phyloP scores from a whole-genome alignment of 2,113 vertebrate genomes.

The Callospermophilus lateralis region DNA sequence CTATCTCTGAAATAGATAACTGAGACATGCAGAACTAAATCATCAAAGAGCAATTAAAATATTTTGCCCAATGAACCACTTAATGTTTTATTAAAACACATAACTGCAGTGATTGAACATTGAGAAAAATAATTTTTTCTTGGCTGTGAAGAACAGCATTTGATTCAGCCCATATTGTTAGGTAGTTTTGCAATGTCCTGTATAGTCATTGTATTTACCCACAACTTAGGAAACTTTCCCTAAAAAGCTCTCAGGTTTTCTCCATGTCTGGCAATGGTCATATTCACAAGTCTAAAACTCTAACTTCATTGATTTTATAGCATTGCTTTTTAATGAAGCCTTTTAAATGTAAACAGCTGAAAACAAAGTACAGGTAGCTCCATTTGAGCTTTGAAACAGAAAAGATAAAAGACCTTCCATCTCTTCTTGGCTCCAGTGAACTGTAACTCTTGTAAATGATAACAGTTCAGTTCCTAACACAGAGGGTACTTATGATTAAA shows the following conservation, averaged over 20 bases:
- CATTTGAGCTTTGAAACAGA: conserved; percentile 66
- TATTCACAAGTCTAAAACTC: neutral
- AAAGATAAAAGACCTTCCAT: conserved; percentile 64
- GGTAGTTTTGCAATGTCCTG: neutral
- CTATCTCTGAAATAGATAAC: neutral
- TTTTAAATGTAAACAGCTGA: conserved; percentile 29
- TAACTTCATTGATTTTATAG: conserved; percentile 66
- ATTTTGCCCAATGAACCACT: neutral
- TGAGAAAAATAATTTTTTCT: neutral
- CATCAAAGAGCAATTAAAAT: neutral
- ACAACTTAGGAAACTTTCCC: conserved; percentile 52
- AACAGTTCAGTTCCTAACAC: conserved; percentile 40
- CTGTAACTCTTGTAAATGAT: conserved; percentile 8
- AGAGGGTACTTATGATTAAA: conserved; percentile 57
- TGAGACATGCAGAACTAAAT: neutral
- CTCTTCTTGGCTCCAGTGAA: conserved; percentile 52
- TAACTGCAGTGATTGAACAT: neutral
- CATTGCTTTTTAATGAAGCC: conserved; percentile 38
- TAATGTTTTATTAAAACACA: neutral
- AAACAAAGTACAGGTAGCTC: neutral
- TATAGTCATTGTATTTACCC: conserved; percentile 11
- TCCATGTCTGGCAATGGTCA: neutral
- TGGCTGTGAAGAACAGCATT: neutral
- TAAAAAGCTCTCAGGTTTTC: conserved; percentile 14
- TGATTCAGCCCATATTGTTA: neutral